phyloP scores from a whole-genome alignment of 2,113 vertebrate genomes.

The Cryptomyrus ogoouensis region DNA sequence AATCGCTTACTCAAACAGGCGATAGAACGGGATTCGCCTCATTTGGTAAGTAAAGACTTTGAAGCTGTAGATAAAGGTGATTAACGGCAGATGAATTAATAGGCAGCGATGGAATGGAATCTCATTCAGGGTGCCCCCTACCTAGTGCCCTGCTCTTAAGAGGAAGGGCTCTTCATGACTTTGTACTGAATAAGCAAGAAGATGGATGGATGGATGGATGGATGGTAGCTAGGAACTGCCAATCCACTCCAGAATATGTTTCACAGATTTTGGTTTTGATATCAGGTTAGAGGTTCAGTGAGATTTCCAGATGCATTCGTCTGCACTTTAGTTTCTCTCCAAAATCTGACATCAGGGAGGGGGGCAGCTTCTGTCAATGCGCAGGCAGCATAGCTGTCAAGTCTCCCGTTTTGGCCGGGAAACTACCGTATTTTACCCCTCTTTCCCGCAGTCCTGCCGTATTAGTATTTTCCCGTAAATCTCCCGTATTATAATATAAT shows the following conservation, averaged over 20 bases:
- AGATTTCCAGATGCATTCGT: background rate
- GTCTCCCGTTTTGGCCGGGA: too few relatives aligned
- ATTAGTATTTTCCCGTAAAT: too few relatives aligned
- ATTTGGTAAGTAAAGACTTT: background rate
- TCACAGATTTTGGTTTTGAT: background rate
- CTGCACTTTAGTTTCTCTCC: background rate
- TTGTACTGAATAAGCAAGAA: background rate
- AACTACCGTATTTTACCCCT: too few relatives aligned
- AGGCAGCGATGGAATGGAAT: background rate
- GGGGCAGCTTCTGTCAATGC: background rate
- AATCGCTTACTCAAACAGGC: background rate
- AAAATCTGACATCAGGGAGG: background rate
- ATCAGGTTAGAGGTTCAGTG: background rate
- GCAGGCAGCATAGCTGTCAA: background rate
- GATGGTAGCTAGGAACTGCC: background rate
- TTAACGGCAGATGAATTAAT: background rate
- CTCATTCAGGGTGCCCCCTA: background rate
- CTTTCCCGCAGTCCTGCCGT: too few relatives aligned
- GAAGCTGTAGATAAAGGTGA: background rate
- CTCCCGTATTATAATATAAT: too few relatives aligned
- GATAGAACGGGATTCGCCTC: background rate
- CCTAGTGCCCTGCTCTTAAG: background rate
- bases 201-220: background rate
- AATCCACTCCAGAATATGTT: background rate
- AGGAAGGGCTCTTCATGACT: background rate